These are phyloP conservation scores for Calosoma granatense DNA, from an alignment of 1,140 invertebrate genomes.

Conservation along the genomic window DNA sequence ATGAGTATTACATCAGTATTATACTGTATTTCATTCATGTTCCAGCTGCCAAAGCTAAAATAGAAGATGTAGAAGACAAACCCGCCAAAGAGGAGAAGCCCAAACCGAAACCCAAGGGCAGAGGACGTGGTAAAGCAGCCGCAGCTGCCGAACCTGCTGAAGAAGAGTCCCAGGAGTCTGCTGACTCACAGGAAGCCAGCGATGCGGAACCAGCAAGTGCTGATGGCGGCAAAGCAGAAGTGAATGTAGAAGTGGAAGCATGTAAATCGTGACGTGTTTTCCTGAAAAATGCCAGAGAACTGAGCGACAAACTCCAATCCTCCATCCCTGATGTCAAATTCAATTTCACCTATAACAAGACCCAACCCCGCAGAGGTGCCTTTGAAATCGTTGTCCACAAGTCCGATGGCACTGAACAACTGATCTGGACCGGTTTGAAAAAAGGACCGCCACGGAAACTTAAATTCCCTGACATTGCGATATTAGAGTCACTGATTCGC, in stretches of 20 bases:
- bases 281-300: not conserved
- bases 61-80: not conserved
- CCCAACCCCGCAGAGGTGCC: not conserved
- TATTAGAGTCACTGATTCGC: not conserved
- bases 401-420: not conserved
- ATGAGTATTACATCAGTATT: too few species aligned
- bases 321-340: not conserved
- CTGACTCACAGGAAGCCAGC: not conserved
- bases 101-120: not conserved
- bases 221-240: not conserved
- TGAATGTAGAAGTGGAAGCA: not conserved
- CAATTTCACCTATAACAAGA: not conserved
- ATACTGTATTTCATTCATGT: too few species aligned
- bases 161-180: not conserved
- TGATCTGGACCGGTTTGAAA: constrained; percentile 8
- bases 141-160: not conserved
- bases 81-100: not conserved
- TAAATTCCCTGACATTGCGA: not conserved
- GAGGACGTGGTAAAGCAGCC: not conserved
- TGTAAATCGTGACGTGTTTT: constrained; percentile 10
- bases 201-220: not conserved
- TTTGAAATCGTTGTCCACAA: constrained; percentile 3
- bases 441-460: constrained; percentile 5
- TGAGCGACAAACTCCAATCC: not conserved
- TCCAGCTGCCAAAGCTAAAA: not conserved